Base-by-base conservation (phyloP, 2,113 vertebrate genomes). In the Bothrops jararaca region DNA sequence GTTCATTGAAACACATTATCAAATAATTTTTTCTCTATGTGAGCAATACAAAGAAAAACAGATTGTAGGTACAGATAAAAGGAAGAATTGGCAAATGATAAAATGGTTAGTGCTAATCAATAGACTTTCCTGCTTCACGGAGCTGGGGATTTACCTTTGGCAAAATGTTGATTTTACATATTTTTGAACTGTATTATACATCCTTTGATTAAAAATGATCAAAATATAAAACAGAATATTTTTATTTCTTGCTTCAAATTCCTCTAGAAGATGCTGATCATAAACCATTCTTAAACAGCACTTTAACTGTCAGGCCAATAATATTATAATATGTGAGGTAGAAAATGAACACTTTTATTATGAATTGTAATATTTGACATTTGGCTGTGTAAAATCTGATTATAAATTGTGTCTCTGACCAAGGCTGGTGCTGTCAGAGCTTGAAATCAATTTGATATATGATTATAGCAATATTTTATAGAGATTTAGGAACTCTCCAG, bases 231-330 rank as follows among this genome's bases (percentile, higher is more conserved):
- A 92, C 93, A 91, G 64, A 58, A 86, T 50, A 86, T 93, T 97
- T 97, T 96, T 94, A 90, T 90, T 69, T 96, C 93, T 92, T 96
- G 85, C 96, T 97, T 95, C 95, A 97, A 96, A 97, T 96, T 93
- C 93, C 92, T 54, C 93, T 88, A 95, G 89, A 92, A 95, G 89
- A 92, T 60, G 91, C 92, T 91, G 3, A 88, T 93, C 96, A 92
- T 90, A 90, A 95, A 96, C 88, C 48, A 64, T 3, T 91, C 74
- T 94, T 94, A 90, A 12, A 95, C 90, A 91, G 91, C 89, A 93
- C 20, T 91, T 85, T 87, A 69, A 69, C 91, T 92, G 54, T 64
- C 56, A 92, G 92, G 85, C 94, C 86, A 95, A 95, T 34, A 2
- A 0, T 34, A 10, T 22, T 91, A 1, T 42, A 52, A 64, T 50